Evolutionary conservation across 2,888 invertebrate genomes (phyloP).

Genomic region (Calephelis perditalis): DNA sequence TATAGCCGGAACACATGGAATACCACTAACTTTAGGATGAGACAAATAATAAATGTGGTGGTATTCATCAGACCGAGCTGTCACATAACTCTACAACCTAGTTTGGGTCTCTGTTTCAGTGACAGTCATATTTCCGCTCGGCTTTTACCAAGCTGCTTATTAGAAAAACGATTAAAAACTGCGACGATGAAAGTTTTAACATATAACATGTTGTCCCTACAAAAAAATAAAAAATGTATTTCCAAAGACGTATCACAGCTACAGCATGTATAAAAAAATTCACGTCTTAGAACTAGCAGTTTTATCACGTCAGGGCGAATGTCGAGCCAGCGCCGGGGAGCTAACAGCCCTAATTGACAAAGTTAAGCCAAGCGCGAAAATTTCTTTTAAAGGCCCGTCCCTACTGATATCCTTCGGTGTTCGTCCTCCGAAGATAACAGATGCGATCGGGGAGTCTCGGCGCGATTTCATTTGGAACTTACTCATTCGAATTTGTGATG

Average conservation of each 20-base stretch:
- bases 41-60: too few relatives aligned
- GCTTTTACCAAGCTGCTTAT: too few relatives aligned
- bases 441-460: constrained; percentile 20
- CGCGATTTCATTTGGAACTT: constrained; percentile 16
- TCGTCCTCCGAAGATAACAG: constrained; percentile 28
- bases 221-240: too few relatives aligned
- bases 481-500: constrained; percentile 14
- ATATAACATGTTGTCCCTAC: not conserved
- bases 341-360: constrained; percentile 34
- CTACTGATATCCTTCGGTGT: constrained; percentile 29
- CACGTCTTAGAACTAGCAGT: not conserved
- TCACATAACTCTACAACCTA: too few relatives aligned
- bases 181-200: too few relatives aligned
- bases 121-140: not conserved
- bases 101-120: too few relatives aligned
- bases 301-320: constrained; percentile 8
- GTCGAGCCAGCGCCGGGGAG: constrained; percentile 18
- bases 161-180: too few relatives aligned
- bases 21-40: too few relatives aligned
- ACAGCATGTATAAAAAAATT: not conserved
- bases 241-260: not conserved
- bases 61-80: too few relatives aligned
- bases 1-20: too few relatives aligned
- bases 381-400: constrained; percentile 32
- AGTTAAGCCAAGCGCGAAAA: constrained; percentile 34